Percentiles rank a stretch among this genome's conserved stretches.
These are phyloP conservation scores for Anaspis maculata DNA, from an alignment of 2,888 invertebrate species.

Conservation along the genomic window DNA sequence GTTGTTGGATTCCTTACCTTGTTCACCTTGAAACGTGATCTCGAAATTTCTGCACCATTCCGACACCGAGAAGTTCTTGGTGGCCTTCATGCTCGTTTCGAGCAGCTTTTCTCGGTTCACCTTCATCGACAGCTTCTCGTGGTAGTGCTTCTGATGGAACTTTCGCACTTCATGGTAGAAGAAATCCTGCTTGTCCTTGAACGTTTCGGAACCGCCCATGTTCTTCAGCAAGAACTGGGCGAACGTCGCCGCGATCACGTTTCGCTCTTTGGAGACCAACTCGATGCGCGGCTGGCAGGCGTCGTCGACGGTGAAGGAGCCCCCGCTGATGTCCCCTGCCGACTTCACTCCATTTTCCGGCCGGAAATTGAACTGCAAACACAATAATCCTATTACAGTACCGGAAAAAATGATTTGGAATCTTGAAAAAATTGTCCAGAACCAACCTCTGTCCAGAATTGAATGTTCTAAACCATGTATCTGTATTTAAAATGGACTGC, in stretches of 20 bases:
- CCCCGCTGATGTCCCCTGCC: slow-evolving; percentile 44
- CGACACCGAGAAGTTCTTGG: slow-evolving; percentile 73
- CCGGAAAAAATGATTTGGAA: neutral
- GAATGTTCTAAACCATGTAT: too few relatives aligned
- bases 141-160: slow-evolving; percentile 78
- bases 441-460: too few relatives aligned
- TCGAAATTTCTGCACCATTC: slow-evolving; percentile 96
- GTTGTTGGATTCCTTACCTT: too few relatives aligned
- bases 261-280: slow-evolving; percentile 74
- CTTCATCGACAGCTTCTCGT: slow-evolving; percentile 76
- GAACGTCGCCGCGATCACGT: slow-evolving; percentile 88
- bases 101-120: slow-evolving; percentile 73
- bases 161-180: slow-evolving; percentile 69
- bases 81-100: slow-evolving; percentile 77
- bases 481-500: too few relatives aligned
- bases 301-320: slow-evolving; percentile 79
- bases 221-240: slow-evolving; percentile 85
- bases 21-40: slow-evolving; percentile 87
- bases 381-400: too few relatives aligned
- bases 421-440: too few relatives aligned
- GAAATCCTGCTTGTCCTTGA: slow-evolving; percentile 57
- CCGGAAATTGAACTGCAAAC: slow-evolving; percentile 58
- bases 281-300: slow-evolving; percentile 83
- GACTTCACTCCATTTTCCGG: slow-evolving; percentile 44
- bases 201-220: slow-evolving; percentile 91